Base-by-base conservation (phyloP, 1,140 invertebrate species). In the Drosophila setifemur region DNA sequence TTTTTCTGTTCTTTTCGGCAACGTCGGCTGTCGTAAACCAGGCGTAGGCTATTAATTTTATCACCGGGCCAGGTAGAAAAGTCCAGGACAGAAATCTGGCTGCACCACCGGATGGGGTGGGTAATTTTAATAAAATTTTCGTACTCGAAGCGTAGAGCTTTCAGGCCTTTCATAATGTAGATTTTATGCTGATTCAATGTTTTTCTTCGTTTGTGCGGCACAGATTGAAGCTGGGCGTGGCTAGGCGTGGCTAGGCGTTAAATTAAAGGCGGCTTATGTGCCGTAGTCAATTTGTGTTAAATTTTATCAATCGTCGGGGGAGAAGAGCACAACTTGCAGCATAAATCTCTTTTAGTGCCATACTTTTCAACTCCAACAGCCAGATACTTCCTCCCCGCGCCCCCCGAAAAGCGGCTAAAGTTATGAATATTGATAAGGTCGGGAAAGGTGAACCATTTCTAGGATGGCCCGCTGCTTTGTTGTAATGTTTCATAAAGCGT, bases 111-210 rank as follows among this genome's bases (percentile, higher is more conserved):
- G 53, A 58, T 58, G 37, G 57, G 37, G 25, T 39, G 67, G 48
- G 48, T 63, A 72, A 72, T 72, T 72, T 72, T 72, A 72, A 72
- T 72, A 72, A 63, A 72, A 72, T 72, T 72, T 71, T 71, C 68
- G 53, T 71, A 71, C 53, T 71, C 67, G 67, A 71, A 61, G 67
- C 67, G 68, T 71, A 45, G 53, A 70, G 53, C 29, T 57, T n/a
- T n/a, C 16, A 70, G 70, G 68, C 68, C 72, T 71, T 73, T 73
- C 57, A 73, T 73, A 73, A 73, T 73, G 70, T 73, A 73, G 29
- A 73, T 73, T 73, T 73, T 73, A 73, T 73, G 70, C 70, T 73
- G 70, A 73, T 73, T 73, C 70, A 73, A 73, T 73, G 70, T 73
- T 73, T n/a, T 54, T 73, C 60, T 64, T 40, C 57, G 39, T 40